These are phyloP conservation scores for Xylophagus ater DNA, from an alignment of 2,888 invertebrate species.

Conservation along the genomic window DNA sequence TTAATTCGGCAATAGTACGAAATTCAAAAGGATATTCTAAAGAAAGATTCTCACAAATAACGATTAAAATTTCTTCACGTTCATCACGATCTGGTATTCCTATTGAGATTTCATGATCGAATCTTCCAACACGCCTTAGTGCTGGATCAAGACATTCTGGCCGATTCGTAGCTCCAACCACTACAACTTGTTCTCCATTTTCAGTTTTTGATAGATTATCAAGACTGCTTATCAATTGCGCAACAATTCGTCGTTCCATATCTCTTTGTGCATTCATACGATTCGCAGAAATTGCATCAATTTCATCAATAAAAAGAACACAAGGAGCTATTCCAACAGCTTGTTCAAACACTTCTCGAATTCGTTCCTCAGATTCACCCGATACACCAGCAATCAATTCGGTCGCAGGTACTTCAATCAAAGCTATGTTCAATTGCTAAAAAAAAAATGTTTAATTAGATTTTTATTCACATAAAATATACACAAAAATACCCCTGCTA, in stretches of 20 bases:
- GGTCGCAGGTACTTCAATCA: constrained; percentile 81
- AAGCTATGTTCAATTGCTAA: constrained; percentile 69
- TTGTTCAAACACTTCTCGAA: constrained; percentile 81
- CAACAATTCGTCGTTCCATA: constrained; percentile 92
- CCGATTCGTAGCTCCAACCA: constrained; percentile 93
- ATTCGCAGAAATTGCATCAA: constrained; percentile 90
- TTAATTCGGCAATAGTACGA: constrained; percentile 62
- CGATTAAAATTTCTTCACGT: constrained; percentile 64
- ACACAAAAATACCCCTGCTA: constrained; percentile 60
- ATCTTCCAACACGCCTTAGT: constrained; percentile 79
- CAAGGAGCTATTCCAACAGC: constrained; percentile 72
- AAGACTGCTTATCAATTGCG: constrained; percentile 79
- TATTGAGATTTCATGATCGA: constrained; percentile 86
- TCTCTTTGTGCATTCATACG: constrained; percentile 83
- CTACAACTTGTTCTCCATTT: constrained; percentile 43
- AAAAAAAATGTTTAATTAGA: constrained; percentile 7
- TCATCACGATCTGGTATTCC: constrained; percentile 85
- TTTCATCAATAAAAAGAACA: constrained; percentile 89
- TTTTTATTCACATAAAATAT: not conserved
- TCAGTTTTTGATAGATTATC: constrained; percentile 49
- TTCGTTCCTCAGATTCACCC: constrained; percentile 90
- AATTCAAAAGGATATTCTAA: constrained; percentile 61
- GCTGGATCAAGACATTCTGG: constrained; percentile 90
- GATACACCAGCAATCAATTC: constrained; percentile 90
- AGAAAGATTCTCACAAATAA: constrained; percentile 58